Evolutionary conservation across 2,888 invertebrate genomes (phyloP).

Genomic region (Bellardia pandia): DNA sequence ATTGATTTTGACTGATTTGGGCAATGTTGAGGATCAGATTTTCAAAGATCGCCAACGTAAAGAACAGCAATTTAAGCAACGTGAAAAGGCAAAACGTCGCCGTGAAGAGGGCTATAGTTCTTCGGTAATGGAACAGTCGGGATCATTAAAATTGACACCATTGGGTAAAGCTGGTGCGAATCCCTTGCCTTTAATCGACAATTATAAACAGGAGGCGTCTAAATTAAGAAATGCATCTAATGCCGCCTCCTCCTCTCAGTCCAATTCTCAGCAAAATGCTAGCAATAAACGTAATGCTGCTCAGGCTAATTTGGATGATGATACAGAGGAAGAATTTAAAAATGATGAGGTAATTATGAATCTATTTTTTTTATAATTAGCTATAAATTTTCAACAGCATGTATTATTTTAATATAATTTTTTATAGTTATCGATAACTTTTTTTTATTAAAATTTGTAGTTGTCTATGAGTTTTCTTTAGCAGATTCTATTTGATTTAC

Average conservation of each 20-base stretch:
- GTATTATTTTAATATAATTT: too few species aligned
- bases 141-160: slow-evolving; percentile 90
- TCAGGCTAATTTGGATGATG: slow-evolving; percentile 71
- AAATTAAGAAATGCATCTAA: slow-evolving; percentile 84
- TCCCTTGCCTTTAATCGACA: slow-evolving; percentile 86
- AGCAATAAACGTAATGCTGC: slow-evolving; percentile 85
- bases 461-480: too few species aligned
- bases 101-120: slow-evolving; percentile 85
- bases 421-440: too few species aligned
- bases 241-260: slow-evolving; percentile 63
- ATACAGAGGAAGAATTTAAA: slow-evolving; percentile 74
- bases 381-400: too few species aligned
- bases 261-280: slow-evolving; percentile 50
- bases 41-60: slow-evolving; percentile 95
- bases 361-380: background rate
- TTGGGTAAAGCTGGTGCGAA: slow-evolving; percentile 85
- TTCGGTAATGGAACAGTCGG: slow-evolving; percentile 87
- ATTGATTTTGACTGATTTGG: slow-evolving; percentile 96
- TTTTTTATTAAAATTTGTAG: too few species aligned
- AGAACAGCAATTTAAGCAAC: slow-evolving; percentile 91
- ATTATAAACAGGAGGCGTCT: slow-evolving; percentile 90
- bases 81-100: slow-evolving; percentile 89
- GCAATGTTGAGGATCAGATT: slow-evolving; percentile 97
- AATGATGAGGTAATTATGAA: slow-evolving; percentile 76
- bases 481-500: too few species aligned